Base-by-base conservation (phyloP, 2,113 vertebrate genomes). In the Ammodytes marinus region DNA sequence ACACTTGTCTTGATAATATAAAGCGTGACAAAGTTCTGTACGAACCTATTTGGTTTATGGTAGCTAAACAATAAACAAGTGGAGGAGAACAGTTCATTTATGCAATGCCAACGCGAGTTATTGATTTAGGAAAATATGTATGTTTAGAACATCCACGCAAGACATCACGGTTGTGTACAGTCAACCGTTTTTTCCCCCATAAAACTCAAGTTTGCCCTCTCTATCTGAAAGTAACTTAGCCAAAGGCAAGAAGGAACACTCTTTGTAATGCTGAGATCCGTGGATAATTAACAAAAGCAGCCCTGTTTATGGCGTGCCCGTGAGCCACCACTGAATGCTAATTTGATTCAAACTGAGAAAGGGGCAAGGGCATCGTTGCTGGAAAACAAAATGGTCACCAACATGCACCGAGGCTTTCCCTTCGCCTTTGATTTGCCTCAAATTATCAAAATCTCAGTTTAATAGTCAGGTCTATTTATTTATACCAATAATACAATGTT, bases 231-330 rank as follows among this genome's bases (percentile, higher is more conserved):
- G 88, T 90, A 92, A 85, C 81, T 71, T 83, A 58, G 85, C 91
- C 85, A 87, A 86, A 90, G 84, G 91, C 89, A 77, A 88, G 74
- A 61, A 82, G 86, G 86, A 90, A 88, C 89, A 86, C 84, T 93
- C 85, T 90, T 89, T 94, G 91, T 94, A 84, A 80, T 65, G 68
- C 89, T 91, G 92, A 90, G 84, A 93, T 93, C 92, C 92, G 89
- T 93, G 85, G 91, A 93, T 93, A 95, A 95, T 95, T 93, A 92
- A 93, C 94, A 95, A 93, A 95, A 94, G 93, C 89, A 37, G 87
- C 88, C 86, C 87, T 93, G 92, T 94, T 93, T 90, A 90, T 88
- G 58, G 76, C 60, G 46, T 76, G 80, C 89, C 86, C 83, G 77
- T 60, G 79, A 87, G 93, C 93, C 89, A 89, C 84, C 74, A 47